Conservation (phyloP, 2,797 vertebrate species). For the Anas capensis region DNA sequence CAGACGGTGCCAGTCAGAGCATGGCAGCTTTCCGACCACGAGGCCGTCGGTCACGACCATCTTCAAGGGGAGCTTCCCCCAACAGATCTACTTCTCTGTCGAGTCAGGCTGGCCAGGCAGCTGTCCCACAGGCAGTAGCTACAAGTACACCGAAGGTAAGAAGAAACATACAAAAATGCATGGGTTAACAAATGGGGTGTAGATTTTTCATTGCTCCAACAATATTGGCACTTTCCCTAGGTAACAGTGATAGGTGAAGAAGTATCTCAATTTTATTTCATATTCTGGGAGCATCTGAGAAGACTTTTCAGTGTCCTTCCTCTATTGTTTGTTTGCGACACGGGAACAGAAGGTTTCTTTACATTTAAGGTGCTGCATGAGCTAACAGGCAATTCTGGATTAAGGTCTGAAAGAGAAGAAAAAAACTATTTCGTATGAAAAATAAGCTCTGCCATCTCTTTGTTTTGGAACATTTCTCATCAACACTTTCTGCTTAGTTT, state of each 20-base stretch:
- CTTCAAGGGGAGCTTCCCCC: constrained; percentile 93
- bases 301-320: neutral
- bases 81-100: constrained; percentile 91
- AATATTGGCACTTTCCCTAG: neutral
- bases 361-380: neutral
- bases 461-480: constrained; percentile 51
- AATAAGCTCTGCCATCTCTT: neutral
- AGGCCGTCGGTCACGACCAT: constrained; percentile 93
- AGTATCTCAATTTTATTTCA: neutral
- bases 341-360: neutral
- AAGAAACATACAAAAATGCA: neutral
- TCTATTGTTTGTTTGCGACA: neutral
- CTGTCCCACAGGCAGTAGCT: constrained; percentile 78
- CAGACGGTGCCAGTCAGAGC: constrained; percentile 93
- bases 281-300: neutral
- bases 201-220: neutral
- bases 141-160: constrained; percentile 90
- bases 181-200: neutral
- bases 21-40: constrained; percentile 96
- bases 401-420: neutral
- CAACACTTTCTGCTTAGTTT: constrained; percentile 42
- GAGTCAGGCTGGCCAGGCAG: constrained; percentile 87
- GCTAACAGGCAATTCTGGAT: neutral
- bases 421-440: neutral
- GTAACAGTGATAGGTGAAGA: neutral